These are phyloP conservation scores for Phenganax marumi DNA, from an alignment of 92 coral and sea anemone genomes.

Conservation along the genomic window DNA sequence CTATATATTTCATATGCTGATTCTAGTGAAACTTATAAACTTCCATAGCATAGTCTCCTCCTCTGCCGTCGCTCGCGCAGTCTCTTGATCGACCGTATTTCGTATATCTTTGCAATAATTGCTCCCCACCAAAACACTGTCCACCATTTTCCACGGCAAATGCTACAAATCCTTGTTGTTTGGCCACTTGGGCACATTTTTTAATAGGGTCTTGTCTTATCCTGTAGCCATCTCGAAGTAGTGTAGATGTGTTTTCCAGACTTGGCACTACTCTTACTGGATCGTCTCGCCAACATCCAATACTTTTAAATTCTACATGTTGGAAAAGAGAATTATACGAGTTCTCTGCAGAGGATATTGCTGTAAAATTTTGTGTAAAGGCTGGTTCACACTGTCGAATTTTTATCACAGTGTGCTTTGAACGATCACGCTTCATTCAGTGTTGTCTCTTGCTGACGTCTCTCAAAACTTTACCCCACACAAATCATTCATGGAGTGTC, in stretches of 20 bases:
- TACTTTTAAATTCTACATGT: slow-evolving; percentile 71
- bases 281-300: slow-evolving; percentile 99
- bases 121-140: slow-evolving; percentile 85
- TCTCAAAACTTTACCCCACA: too few relatives aligned
- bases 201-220: slow-evolving; percentile 68
- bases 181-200: slow-evolving; percentile 84
- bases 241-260: slow-evolving; percentile 73
- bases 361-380: not conserved
- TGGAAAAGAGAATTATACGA: not conserved
- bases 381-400: too few relatives aligned
- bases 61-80: slow-evolving; percentile 76
- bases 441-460: too few relatives aligned
- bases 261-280: slow-evolving; percentile 83
- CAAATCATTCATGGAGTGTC: too few relatives aligned
- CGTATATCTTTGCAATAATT: slow-evolving; percentile 69
- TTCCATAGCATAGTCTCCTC: slow-evolving; percentile 98
- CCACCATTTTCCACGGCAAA: slow-evolving; percentile 96
- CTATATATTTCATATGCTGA: not conserved
- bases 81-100: slow-evolving; percentile 90
- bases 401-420: too few relatives aligned
- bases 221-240: slow-evolving; percentile 76
- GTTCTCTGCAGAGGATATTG: not conserved
- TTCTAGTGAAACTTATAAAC: slow-evolving; percentile 64
- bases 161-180: slow-evolving; percentile 80
- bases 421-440: too few relatives aligned